Evolutionary conservation across 2,888 invertebrate genomes (phyloP).

Genomic region (Tanytarsus gracilentus): DNA sequence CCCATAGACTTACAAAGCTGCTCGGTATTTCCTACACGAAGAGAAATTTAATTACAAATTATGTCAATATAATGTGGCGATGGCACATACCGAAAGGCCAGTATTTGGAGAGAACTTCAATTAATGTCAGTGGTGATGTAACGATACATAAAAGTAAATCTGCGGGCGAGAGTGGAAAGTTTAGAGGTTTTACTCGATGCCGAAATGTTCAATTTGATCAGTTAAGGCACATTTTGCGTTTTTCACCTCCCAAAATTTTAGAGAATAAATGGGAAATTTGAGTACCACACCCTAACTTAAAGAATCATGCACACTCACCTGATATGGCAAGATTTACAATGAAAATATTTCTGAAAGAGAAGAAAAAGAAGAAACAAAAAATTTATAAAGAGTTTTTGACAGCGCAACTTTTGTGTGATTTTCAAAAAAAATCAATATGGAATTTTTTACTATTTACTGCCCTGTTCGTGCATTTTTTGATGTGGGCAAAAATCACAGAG

Average conservation of each 20-base stretch:
- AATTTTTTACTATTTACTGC: not conserved
- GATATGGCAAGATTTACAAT: conserved; percentile 82
- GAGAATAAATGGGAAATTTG: not conserved
- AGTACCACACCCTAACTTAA: not conserved
- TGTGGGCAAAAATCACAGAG: not conserved
- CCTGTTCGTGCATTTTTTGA: no score
- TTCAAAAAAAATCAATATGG: not conserved
- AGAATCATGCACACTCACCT: conserved; percentile 35
- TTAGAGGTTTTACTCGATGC: not conserved
- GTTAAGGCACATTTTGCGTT: not conserved
- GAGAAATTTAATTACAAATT: not conserved
- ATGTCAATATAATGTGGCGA: not conserved
- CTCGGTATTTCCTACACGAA: conserved; percentile 48
- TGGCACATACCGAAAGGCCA: conserved; percentile 65
- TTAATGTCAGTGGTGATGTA: conserved; percentile 81
- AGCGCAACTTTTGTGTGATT: not conserved
- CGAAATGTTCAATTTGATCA: not conserved
- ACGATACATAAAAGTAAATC: conserved; percentile 80
- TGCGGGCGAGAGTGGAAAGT: conserved; percentile 30
- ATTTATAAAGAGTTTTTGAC: not conserved
- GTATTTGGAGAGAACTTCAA: conserved; percentile 74
- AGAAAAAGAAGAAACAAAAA: conserved; percentile 1
- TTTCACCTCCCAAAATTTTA: not conserved
- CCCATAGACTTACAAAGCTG: conserved; percentile 77
- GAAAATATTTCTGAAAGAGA: conserved; percentile 65